phyloP scores from a whole-genome alignment of 1,140 invertebrate species.

The Drosophila sproati region DNA sequence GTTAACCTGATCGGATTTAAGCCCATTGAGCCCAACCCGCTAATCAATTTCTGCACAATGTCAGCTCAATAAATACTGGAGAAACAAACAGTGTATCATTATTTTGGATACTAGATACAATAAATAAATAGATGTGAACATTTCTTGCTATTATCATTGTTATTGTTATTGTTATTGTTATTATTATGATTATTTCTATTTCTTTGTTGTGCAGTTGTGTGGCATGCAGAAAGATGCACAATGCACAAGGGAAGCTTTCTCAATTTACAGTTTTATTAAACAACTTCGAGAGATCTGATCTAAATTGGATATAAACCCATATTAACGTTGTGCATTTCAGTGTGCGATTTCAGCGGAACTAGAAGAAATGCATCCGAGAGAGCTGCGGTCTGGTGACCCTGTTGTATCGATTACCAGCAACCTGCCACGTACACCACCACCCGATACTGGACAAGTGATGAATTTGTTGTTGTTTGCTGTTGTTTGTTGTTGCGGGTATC shows the following conservation, averaged over 20 bases:
- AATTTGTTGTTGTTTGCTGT: background rate
- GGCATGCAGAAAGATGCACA: too few species aligned
- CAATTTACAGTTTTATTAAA: background rate
- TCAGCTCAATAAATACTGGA: too few species aligned
- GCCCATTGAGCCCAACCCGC: too few species aligned
- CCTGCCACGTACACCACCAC: slow-evolving; percentile 13
- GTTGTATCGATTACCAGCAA: slow-evolving; percentile 46
- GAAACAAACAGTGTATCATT: too few species aligned
- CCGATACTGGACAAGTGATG: slow-evolving; percentile 30
- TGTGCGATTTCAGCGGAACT: slow-evolving; percentile 30
- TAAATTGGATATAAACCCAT: background rate
- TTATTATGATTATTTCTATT: too few species aligned
- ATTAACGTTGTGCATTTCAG: background rate
- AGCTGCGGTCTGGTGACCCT: slow-evolving; percentile 50
- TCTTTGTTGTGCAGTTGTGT: too few species aligned
- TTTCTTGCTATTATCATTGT: too few species aligned
- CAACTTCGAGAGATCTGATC: background rate
- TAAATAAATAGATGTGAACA: too few species aligned
- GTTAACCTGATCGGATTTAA: too few species aligned
- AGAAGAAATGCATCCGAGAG: slow-evolving; percentile 34
- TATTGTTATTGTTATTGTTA: too few species aligned
- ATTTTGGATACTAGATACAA: too few species aligned
- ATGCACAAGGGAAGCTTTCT: slow-evolving; percentile 1
- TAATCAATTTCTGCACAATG: too few species aligned
- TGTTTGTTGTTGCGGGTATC: slow-evolving; percentile 13